Percentiles rank a stretch among this genome's conserved stretches.
Evolutionary conservation across 2,888 invertebrate species (phyloP).

Genomic region (Drosophila flavopinicola): DNA sequence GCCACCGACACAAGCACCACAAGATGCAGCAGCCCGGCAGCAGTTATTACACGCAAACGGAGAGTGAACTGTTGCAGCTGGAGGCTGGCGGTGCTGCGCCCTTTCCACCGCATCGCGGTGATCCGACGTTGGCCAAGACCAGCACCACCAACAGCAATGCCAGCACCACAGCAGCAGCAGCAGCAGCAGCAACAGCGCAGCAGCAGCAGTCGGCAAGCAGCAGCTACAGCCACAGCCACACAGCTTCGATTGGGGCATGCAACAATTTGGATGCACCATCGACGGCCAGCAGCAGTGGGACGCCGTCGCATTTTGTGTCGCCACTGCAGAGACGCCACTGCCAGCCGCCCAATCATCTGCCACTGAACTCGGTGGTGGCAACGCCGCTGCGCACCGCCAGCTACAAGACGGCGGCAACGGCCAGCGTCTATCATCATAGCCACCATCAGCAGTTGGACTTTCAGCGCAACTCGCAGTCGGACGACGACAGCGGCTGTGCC

Average conservation of each 20-base stretch:
- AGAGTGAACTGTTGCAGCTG: constrained; percentile 83
- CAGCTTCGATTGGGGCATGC: constrained; percentile 37
- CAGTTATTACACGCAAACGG: constrained; percentile 83
- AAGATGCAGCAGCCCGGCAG: constrained; percentile 81
- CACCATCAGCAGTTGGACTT: constrained; percentile 87
- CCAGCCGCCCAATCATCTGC: constrained; percentile 78
- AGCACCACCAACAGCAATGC: constrained; percentile 38
- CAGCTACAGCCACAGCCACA: constrained; percentile 40
- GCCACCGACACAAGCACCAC: constrained; percentile 35
- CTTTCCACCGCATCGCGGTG: constrained; percentile 62
- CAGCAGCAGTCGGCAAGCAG: constrained; percentile 36
- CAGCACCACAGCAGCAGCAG: constrained; percentile 43
- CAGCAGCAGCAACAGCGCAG: constrained; percentile 25
- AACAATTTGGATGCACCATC: constrained; percentile 71
- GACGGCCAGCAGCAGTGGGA: constrained; percentile 69
- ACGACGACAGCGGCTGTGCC: constrained; percentile 99
- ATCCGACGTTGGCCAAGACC: constrained; percentile 38
- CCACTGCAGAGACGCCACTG: constrained; percentile 84
- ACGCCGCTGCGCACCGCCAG: constrained; percentile 82
- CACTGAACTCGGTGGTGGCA: constrained; percentile 78
- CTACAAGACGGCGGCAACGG: constrained; percentile 79
- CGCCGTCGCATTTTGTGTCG: constrained; percentile 78
- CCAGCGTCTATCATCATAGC: constrained; percentile 76
- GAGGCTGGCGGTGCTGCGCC: constrained; percentile 76
- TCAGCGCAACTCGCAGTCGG: constrained; percentile 95